Base-by-base conservation (phyloP, 1,140 invertebrate species). In the Cheumatopsyche charites region DNA sequence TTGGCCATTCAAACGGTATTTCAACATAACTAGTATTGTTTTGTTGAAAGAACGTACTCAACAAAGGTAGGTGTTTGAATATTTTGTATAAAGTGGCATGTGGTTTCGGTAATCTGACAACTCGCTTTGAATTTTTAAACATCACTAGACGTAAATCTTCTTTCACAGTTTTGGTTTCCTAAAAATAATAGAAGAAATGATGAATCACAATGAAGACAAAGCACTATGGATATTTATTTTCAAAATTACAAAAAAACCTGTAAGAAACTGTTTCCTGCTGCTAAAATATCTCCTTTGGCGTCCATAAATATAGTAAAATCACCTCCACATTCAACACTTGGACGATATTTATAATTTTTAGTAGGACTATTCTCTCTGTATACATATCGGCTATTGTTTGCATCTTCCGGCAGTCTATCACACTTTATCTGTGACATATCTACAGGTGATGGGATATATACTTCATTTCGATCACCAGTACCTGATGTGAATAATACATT, bases 221-320 rank as follows among this genome's bases (percentile, higher is more conserved):
- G n/a, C n/a, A n/a, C n/a, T n/a, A n/a, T n/a, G n/a, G n/a, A n/a
- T 47, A 47, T 47, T 47, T 47, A 17, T 47, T 47, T 47, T 47
- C 45, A 47, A n/a, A 6, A 47, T 6, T 6, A 3, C 45, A 47
- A 47, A 47, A 47, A 70, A 75, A 84, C 83, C 82, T 69, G 68
- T 70, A 70, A 36, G 36, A 66, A 71, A 12, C 71, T 88, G 79
- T 87, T 87, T 77, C 91, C 88, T 87, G 88, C 90, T 6, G 86
- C 87, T 81, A 86, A 87, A 9, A 90, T 76, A 77, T 84, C 83
- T 21, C 85, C 83, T 65, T 83, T 82, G 55, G 80, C 77, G 78
- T 89, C 87, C 62, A 91, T 81, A 0, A 88, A 88, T 72, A 92
- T 80, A n/a, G 89, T 91, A 77, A 88, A 92, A 78, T 92, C 90